Base-by-base conservation (phyloP, 2,113 vertebrate genomes). In the Chlorodrepanis virens region DNA sequence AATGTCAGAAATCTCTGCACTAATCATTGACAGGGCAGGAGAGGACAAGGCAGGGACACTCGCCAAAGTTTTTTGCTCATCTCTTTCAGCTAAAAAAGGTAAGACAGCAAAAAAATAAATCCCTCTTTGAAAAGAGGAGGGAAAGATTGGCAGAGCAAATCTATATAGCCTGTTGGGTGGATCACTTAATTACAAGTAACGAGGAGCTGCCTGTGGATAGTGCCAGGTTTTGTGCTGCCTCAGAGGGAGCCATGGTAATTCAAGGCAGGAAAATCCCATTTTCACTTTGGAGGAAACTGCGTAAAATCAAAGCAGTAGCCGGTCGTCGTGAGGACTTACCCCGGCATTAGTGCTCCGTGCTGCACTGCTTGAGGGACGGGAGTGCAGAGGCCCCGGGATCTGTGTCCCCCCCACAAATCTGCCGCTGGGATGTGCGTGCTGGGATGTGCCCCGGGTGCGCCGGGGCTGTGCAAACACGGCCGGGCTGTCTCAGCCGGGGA, bases 11-110 rank as follows among this genome's bases (percentile, higher is more conserved):
- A 86, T 35, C 75, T 83, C 68, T 49, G 79, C 47, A 50, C 33
- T 89, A 93, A 97, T 96, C 68, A 95, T 95, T 95, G 94, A 93
- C 94, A 90, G 69, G 68, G 87, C 80, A 74, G 86, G 71, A 78
- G 33, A 74, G 68, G 54, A 67, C 76, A 83, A 63, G 27, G 76
- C 33, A 52, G 68, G 50, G 63, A 77, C 31, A 61, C 24, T 52
- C 0, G 3, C 72, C 70, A 29, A 35, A 19, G 24, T 5, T 59
- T 87, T 79, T 76, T 56, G 65, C 52, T 86, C 23, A 35, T 90
- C 18, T 63, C 42, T 90, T 59, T 63, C 72, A 78, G 27, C 59
- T 90, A 52, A 37, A 83, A 94, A 92, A 76, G 28, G 37, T 56
- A 72, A 90, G 56, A 35, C 1, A 6, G 71, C 2, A 4, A 86